These are phyloP conservation scores for Heliopora coerulea DNA, from an alignment of 92 coral and sea anemone species.

Conservation along the genomic window DNA sequence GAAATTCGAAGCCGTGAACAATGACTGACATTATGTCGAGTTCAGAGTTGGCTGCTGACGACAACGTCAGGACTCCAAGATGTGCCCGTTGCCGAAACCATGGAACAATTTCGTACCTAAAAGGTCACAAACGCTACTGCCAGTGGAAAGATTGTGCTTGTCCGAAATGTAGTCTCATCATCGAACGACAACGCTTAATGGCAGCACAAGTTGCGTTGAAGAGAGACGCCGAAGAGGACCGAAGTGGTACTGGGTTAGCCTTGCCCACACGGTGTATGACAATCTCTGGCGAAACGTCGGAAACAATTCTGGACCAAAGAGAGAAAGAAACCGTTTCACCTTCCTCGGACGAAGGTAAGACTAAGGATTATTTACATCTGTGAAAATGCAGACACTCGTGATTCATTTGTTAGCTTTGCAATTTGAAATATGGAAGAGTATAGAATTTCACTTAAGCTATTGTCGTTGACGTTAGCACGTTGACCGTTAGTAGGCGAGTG, in stretches of 20 bases:
- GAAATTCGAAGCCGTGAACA: not conserved
- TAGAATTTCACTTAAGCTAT: constrained; percentile 23
- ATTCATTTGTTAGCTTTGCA: constrained; percentile 27
- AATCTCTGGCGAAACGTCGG: constrained; percentile 9
- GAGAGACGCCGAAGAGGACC: constrained; percentile 81
- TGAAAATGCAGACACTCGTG: constrained; percentile 9
- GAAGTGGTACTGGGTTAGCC: constrained; percentile 4
- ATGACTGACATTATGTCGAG: constrained; percentile 23
- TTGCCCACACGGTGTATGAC: constrained; percentile 34
- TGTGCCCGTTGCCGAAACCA: constrained; percentile 97
- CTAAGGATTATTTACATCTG: not conserved
- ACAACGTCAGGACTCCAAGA: constrained; percentile 59
- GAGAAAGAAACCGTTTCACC: not conserved
- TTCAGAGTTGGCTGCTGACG: not conserved
- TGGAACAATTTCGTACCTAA: constrained; percentile 68
- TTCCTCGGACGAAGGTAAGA: constrained; percentile 28
- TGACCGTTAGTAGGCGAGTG: not conserved
- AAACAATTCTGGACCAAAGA: not conserved
- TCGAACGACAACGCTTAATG: constrained; percentile 97
- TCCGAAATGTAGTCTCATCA: constrained; percentile 85
- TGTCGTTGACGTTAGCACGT: too few relatives aligned
- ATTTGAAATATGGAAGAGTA: not conserved
- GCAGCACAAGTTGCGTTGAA: constrained; percentile 97
- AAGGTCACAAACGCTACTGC: constrained; percentile 94
- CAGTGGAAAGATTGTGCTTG: constrained; percentile 91